Evolutionary conservation across 2,113 vertebrate genomes (phyloP).

Genomic region (Chlorodrepanis virens): DNA sequence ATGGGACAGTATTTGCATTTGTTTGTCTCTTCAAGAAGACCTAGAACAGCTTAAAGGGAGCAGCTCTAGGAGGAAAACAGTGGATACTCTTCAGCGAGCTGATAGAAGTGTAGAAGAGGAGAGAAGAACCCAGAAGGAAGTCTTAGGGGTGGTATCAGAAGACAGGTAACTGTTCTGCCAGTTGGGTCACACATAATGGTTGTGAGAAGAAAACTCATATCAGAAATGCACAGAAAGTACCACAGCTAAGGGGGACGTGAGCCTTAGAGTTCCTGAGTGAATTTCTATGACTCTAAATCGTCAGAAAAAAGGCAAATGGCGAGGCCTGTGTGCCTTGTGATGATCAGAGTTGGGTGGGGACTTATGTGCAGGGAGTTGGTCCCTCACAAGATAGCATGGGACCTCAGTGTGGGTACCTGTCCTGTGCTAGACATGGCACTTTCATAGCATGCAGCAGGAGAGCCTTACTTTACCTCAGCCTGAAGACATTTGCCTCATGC

Average conservation of each 20-base stretch:
- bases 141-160: background rate
- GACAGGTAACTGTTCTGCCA: background rate
- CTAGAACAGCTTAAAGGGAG: background rate
- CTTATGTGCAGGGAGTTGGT: background rate
- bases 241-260: background rate
- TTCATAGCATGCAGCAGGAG: fast-evolving
- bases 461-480: background rate
- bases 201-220: background rate
- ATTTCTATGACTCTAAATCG: background rate
- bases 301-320: background rate
- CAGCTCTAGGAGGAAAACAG: background rate
- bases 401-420: background rate
- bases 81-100: background rate
- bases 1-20: background rate
- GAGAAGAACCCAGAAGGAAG: background rate
- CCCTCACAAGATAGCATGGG: fast-evolving
- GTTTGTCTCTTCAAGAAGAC: background rate
- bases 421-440: background rate
- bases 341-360: background rate
- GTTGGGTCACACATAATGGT: background rate
- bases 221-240: background rate
- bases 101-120: background rate
- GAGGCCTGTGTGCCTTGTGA: background rate
- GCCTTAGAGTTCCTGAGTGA: background rate
- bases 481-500: background rate